Evolutionary conservation across 2,797 vertebrate species (phyloP), one percentile per base, ranked within the genome.

Genomic region (Podarcis siculus): DNA sequence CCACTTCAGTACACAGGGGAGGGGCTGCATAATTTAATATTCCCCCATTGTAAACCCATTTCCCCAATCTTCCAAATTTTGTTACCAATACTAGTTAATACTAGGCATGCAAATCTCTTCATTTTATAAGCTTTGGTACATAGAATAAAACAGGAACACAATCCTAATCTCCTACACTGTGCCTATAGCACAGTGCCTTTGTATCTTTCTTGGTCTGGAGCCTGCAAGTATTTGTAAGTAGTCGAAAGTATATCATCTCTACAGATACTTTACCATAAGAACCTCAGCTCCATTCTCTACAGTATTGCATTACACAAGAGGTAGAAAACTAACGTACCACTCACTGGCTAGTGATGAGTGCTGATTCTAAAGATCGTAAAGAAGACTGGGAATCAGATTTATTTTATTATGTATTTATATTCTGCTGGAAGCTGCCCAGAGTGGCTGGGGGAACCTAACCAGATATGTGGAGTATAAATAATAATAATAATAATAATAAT

Each of bases 351-450:
- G 83, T 37, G 25, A 76, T 71, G 92, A 87, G 13, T 88, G 86
- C 86, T 90, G 58, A 64, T 72, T 0, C 69, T 8, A 55, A 39
- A 64, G 27, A 25, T 30, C 5, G 21, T 64, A 0, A 0, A 9
- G 39, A 55, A 69, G 8, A 75, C 80, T 89, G 67, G 79, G 27
- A 77, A 30, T 90, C 89, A 94, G 79, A 45, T 64, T 76, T 61
- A 45, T 86, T 93, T 15, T 49, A 15, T 49, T 49, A 49, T 13
- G 13, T 15, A 49, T 49, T 49, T 49, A 49, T 49, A 49, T 49
- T 49, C 12, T 49, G 49, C 49, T 49, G 49, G 49, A 15, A 49
- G 49, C 49, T 2, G 12, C 49, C 12, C 12, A 49, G 49, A 49
- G 12, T 49, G 12, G 49, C 12, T 49, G 49, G 49, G 49, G 49